Evolutionary conservation across 2,888 invertebrate genomes (phyloP).

Genomic region (Sicus ferrugineus): DNA sequence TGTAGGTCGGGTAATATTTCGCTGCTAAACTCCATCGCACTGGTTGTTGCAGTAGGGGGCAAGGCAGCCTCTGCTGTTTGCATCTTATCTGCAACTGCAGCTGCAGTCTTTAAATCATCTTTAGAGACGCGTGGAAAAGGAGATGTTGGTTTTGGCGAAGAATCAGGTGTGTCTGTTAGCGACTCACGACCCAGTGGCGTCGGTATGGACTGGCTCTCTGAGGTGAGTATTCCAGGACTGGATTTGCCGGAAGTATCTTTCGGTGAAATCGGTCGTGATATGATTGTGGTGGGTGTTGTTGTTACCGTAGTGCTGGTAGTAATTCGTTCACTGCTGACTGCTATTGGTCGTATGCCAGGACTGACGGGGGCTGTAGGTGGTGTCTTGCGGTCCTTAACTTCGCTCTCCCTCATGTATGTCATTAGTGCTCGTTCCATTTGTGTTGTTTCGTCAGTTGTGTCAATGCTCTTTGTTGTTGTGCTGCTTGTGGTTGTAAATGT

Average conservation of each 20-base stretch:
- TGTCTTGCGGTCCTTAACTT: constrained; percentile 65
- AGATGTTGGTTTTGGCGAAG: constrained; percentile 64
- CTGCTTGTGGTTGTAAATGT: constrained; percentile 37
- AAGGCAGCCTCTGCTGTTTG: constrained; percentile 46
- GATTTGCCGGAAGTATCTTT: constrained; percentile 64
- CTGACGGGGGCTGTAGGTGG: constrained; percentile 77
- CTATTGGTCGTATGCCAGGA: constrained; percentile 66
- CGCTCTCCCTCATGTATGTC: constrained; percentile 41
- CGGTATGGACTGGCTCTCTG: constrained; percentile 69
- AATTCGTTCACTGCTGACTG: constrained; percentile 49
- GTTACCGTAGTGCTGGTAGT: constrained; percentile 62
- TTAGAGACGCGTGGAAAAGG: constrained; percentile 61
- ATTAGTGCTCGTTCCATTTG: constrained; percentile 41
- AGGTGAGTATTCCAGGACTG: constrained; percentile 65
- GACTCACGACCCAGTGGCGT: constrained; percentile 70
- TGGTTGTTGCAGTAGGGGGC: constrained; percentile 47
- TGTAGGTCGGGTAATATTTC: constrained; percentile 61
- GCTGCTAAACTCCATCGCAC: constrained; percentile 35
- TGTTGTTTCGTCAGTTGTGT: constrained; percentile 41
- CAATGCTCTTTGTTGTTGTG: constrained; percentile 36
- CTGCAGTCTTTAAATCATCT: constrained; percentile 57
- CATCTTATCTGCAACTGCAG: constrained; percentile 49
- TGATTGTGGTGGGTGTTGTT: constrained; percentile 64
- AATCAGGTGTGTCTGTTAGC: constrained; percentile 65
- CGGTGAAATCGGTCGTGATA: constrained; percentile 64